Evolutionary conservation across 2,113 vertebrate species (phyloP).

Genomic region (Todiramphus chloris): DNA sequence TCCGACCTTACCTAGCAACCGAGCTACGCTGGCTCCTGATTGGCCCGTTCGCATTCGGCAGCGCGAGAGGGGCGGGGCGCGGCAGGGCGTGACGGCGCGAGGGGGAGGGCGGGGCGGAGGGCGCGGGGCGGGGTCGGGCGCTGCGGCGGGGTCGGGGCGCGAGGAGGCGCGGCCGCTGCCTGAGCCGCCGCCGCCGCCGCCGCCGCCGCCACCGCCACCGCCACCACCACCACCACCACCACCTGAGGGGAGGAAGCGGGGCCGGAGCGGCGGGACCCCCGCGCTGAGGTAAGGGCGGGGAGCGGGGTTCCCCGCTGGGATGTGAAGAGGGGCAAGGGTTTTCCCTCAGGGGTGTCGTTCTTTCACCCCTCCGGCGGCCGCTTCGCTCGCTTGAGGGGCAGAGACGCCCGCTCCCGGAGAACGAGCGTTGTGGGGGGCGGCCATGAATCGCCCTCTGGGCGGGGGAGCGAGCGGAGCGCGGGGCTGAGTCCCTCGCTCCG

Average conservation of each 20-base stretch:
- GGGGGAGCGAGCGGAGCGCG: not conserved
- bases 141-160: too few relatives aligned
- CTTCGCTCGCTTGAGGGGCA: not conserved
- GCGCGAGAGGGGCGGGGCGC: not conserved
- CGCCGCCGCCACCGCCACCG: not conserved
- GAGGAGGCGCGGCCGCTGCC: not conserved
- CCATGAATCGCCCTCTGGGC: not conserved
- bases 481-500: not conserved
- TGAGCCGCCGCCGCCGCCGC: not conserved
- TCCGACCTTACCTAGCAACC: slow-evolving; percentile 35
- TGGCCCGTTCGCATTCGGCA: not conserved
- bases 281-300: not conserved
- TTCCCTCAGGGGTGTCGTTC: not conserved
- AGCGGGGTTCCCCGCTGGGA: not conserved
- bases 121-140: too few relatives aligned
- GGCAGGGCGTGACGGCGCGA: too few relatives aligned
- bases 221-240: not conserved
- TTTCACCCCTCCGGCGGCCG: not conserved
- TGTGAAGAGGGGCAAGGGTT: not conserved
- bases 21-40: not conserved
- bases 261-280: not conserved
- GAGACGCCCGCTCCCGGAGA: not conserved
- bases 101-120: too few relatives aligned
- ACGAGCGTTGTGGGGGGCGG: not conserved
- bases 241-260: not conserved